Evolutionary conservation across 2,113 vertebrate species (phyloP).

Genomic region (Oncorhynchus mykiss): DNA sequence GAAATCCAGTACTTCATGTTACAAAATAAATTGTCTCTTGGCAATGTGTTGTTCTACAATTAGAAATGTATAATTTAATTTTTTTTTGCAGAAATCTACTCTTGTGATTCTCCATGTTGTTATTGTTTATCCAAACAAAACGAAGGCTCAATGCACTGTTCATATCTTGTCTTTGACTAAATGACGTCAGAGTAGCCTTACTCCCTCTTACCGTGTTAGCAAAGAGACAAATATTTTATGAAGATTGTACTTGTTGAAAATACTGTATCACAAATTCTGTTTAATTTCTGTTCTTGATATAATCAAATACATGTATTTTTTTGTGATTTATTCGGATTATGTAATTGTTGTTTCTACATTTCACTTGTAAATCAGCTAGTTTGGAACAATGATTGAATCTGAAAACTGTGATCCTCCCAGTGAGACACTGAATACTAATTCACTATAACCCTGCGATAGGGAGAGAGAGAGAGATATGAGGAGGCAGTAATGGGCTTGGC

Average conservation of each 20-base stretch:
- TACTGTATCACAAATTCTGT: too few species aligned
- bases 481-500: conserved; percentile 71
- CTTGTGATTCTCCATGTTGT: neutral
- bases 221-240: neutral
- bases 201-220: neutral
- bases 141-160: neutral
- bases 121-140: neutral
- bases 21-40: neutral
- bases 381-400: conserved; percentile 48
- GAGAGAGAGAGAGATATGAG: conserved; percentile 42
- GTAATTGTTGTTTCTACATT: neutral
- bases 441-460: conserved; percentile 72
- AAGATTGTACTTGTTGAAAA: too few species aligned
- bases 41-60: too few species aligned
- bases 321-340: neutral
- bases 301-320: neutral
- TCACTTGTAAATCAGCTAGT: neutral
- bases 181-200: too few species aligned
- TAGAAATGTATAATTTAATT: too few species aligned
- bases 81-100: too few species aligned
- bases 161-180: too few species aligned
- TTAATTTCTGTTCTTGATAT: neutral
- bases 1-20: neutral
- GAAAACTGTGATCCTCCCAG: conserved; percentile 47
- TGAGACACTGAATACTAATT: conserved; percentile 64